Evolutionary conservation across 2,113 vertebrate species (phyloP).

Genomic region (Pelusios castaneus): DNA sequence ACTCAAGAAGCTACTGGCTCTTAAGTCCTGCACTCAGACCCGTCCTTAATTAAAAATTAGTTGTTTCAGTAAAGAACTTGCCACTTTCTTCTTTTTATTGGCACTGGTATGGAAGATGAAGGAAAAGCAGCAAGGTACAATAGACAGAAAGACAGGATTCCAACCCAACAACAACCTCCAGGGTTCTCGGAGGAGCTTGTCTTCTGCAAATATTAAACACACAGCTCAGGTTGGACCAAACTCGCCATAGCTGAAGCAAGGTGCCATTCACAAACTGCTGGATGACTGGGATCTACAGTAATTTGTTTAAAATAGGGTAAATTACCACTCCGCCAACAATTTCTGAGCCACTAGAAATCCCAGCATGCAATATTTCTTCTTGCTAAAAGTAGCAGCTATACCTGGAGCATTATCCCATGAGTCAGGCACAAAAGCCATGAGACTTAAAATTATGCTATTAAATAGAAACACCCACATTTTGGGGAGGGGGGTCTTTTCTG

Average conservation of each 20-base stretch:
- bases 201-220: background rate
- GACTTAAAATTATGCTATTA: background rate
- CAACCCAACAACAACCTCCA: background rate
- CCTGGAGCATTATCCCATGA: background rate
- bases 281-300: background rate
- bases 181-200: background rate
- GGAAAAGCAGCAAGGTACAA: background rate
- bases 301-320: background rate
- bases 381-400: background rate
- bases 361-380: background rate
- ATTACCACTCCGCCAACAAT: background rate
- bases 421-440: background rate
- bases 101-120: background rate
- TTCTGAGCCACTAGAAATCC: background rate
- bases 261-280: background rate
- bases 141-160: background rate
- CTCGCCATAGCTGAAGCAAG: background rate
- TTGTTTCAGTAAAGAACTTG: background rate
- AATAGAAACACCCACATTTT: background rate
- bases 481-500: background rate
- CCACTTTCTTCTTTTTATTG: background rate
- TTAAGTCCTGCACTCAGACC: background rate
- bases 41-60: background rate
- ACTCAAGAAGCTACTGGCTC: background rate
- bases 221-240: background rate